These are phyloP conservation scores for Macrobrachium nipponense DNA, from an alignment of 1,140 invertebrate genomes.

Conservation along the genomic window DNA sequence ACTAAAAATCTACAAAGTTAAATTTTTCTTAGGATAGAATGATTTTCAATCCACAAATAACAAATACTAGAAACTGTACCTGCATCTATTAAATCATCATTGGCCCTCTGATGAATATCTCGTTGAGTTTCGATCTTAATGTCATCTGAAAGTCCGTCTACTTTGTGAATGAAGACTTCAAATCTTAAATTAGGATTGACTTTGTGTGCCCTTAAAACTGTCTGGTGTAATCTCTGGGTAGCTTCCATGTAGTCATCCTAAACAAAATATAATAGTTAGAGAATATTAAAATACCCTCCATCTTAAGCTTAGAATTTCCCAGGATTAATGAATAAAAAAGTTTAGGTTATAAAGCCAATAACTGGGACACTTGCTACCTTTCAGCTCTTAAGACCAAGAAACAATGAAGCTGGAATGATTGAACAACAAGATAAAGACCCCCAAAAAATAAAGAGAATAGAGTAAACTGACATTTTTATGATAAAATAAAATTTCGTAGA, in stretches of 20 bases:
- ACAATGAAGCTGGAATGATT: too few species aligned
- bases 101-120: constrained; percentile 97
- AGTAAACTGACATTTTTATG: too few species aligned
- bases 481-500: too few species aligned
- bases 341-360: too few species aligned
- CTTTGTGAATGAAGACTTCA: constrained; percentile 99
- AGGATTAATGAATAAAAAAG: too few species aligned
- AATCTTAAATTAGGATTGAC: constrained; percentile 97
- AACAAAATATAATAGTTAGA: constrained; percentile 65
- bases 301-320: too few species aligned
- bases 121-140: constrained; percentile 98
- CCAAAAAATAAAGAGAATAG: too few species aligned
- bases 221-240: constrained; percentile 89
- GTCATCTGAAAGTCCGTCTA: constrained; percentile 98
- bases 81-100: constrained; percentile 91
- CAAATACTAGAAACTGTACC: constrained; percentile 71
- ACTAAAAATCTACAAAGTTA: too few species aligned
- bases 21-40: too few species aligned
- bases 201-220: constrained; percentile 94
- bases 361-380: too few species aligned
- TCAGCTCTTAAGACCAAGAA: too few species aligned
- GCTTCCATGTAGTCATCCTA: constrained; percentile 98
- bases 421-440: too few species aligned
- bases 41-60: neutral
- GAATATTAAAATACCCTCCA: neutral